Evolutionary conservation across 1,140 invertebrate species (phyloP), one percentile per base, ranked within the genome.

Genomic region (Homalodisca vitripennis): DNA sequence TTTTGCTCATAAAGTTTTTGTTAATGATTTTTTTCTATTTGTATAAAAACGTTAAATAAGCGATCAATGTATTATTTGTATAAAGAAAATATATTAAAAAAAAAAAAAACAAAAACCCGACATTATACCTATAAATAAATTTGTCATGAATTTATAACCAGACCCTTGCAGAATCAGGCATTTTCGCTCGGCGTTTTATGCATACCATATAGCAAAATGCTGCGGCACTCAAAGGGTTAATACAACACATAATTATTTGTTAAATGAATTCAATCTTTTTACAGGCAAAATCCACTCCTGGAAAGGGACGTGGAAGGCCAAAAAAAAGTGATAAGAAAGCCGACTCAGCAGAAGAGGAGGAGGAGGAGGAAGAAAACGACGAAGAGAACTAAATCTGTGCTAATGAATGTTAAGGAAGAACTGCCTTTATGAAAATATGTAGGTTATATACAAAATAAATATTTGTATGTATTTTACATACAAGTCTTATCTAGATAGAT

Each of bases 301-400:
- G 72, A 10, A 67, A 69, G 27, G 70, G 70, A 29, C 70, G 72
- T 31, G 70, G 72, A 3, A 20, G 70, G 10, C 69, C 68, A 55
- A 73, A 73, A 62, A 73, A 73, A 51, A 68, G 69, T 14, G 72
- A 71, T 3, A 72, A 72, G 32, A 72, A 73, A 62, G 68, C 65
- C 0, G 71, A 71, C 53, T 72, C 70, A 13, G 71, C 67, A 20
- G 71, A 72, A 17, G 70, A 73, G 3, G 72, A 73, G 24, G 72
- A 73, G 22, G 67, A 73, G 1, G 70, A 73, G 31, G 67, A 73
- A 34, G 72, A 70, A 22, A 71, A 70, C 51, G 70, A 73, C 48
- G 68, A 67, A n/a, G 70, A 73, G 17, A 41, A 41, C 34, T 41
- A 41, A 41, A 41, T 41, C 17, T 41, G 34, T 41, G n/a, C n/a